Evolutionary conservation across 2,113 vertebrate species (phyloP).

Genomic region (Poeciliopsis prolifica): DNA sequence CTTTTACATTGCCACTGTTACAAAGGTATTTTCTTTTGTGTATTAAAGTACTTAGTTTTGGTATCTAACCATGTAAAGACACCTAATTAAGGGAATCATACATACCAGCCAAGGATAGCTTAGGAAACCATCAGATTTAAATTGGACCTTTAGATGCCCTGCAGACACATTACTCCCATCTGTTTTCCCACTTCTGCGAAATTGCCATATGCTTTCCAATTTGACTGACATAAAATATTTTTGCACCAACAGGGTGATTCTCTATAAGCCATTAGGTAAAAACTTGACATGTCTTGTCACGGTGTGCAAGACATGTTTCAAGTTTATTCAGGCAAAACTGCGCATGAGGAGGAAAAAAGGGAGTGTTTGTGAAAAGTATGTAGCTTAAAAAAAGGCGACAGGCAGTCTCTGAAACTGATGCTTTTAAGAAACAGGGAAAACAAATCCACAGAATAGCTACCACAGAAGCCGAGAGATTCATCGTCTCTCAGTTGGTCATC

Average conservation of each 20-base stretch:
- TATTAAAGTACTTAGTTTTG: background rate
- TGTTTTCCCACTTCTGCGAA: background rate
- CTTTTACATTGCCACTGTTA: background rate
- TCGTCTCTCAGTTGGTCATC: background rate
- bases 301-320: too few relatives aligned
- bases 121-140: background rate
- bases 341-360: background rate
- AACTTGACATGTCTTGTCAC: background rate
- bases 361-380: background rate
- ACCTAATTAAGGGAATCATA: background rate
- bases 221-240: background rate
- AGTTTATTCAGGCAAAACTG: background rate
- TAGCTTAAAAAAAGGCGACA: background rate
- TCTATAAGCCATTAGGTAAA: background rate
- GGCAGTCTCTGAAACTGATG: background rate
- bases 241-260: background rate
- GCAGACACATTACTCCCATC: background rate
- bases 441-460: background rate
- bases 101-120: background rate
- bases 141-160: background rate
- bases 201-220: background rate
- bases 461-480: background rate
- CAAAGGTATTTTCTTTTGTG: background rate
- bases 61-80: too few relatives aligned
- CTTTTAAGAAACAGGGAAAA: background rate